Evolutionary conservation across 1,140 invertebrate genomes (phyloP), one percentile per base, ranked within the genome.

Genomic region (Drosophila bipectinata): DNA sequence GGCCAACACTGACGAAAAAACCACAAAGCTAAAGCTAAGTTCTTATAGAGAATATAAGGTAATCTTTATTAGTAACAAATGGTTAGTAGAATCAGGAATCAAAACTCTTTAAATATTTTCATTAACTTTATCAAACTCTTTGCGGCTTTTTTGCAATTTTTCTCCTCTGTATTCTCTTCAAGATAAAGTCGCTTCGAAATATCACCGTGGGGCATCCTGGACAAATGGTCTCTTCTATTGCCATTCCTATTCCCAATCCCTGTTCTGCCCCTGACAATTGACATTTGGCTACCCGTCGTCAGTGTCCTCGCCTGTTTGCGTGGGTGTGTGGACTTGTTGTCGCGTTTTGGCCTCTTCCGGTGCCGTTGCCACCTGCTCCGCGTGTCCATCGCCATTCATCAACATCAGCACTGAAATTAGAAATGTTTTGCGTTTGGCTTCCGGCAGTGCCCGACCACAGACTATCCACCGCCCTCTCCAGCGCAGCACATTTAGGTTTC

Each of bases 381-480:
- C 39, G 7, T 79, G 72, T 74, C 81, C 66, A 69, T 67, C 59
- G 59, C 72, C 81, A 87, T 87, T 74, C 77, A 87, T 81, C 81
- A 85, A 62, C 73, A 77, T 81, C 77, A 79, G 71, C 48, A 64
- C 58, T 64, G 66, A 85, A 80, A 77, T 80, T 77, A 64, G 82
- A 84, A 85, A 87, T 84, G 73, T 84, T 84, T 85, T 72, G 63
- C 77, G 64, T 59, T 75, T 72, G 56, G 76, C 75, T 78, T 77
- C 76, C 51, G 62, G 47, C 56, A 59, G 63, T 21, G 44, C 44
- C 9, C 41, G 28, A 51, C 49, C 54, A 49, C 49, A 66, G 72
- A 18, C 41, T 3, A 8, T 39, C 34, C 41, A 30, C 39, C 14
- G 14, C 28, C 62, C 34, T 26, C 32, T 15, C 21, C 26, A 10